Evolutionary conservation across 2,797 vertebrate species (phyloP).

Genomic region (Acipenser ruthenus): DNA sequence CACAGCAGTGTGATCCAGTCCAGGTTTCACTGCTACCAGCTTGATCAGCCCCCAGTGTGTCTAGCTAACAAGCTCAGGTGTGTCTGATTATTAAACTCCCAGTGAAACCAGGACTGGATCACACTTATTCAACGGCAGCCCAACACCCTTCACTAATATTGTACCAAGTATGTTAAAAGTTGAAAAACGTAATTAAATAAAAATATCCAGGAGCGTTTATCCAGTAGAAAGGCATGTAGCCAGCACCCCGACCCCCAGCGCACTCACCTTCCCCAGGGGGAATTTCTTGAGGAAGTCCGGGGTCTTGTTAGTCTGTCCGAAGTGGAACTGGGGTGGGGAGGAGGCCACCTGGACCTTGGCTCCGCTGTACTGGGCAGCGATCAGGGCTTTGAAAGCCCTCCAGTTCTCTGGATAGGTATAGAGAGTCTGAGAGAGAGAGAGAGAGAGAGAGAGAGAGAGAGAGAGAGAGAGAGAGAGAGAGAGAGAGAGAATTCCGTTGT

Average conservation of each 20-base stretch:
- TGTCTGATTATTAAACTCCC: too few species aligned
- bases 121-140: background rate
- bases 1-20: too few species aligned
- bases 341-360: slow-evolving; percentile 73
- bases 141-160: background rate
- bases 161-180: too few species aligned
- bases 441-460: accelerated
- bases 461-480: slow-evolving; percentile 13
- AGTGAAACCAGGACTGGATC: too few species aligned
- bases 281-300: slow-evolving; percentile 85
- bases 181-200: too few species aligned
- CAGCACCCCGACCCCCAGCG: too few species aligned
- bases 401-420: slow-evolving; percentile 95
- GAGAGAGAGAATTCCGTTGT: background rate
- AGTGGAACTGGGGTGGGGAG: slow-evolving; percentile 80
- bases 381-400: slow-evolving; percentile 90
- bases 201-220: background rate
- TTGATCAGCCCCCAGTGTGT: too few species aligned
- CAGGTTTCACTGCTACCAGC: too few species aligned
- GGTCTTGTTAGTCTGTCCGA: slow-evolving; percentile 86
- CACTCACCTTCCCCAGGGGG: slow-evolving; percentile 79
- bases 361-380: slow-evolving; percentile 87
- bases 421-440: slow-evolving; percentile 62
- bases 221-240: background rate
- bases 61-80: too few species aligned